Conservation (phyloP, 2,888 invertebrate species). For the Eugnorisma glareosa region DNA sequence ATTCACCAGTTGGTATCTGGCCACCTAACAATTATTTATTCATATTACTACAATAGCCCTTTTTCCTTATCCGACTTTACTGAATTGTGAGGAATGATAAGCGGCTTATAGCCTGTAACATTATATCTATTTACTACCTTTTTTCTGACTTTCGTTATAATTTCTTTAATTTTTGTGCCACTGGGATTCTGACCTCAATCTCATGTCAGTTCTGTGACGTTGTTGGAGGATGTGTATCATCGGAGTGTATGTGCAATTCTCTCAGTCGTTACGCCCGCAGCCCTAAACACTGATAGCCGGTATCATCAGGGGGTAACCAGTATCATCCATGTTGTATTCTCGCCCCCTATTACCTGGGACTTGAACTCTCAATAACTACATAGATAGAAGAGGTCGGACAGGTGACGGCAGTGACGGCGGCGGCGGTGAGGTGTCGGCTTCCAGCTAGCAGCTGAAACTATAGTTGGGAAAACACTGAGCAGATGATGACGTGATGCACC, state of each 20-base stretch:
- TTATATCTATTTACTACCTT: not conserved
- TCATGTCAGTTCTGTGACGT: not conserved
- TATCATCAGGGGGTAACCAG: not conserved
- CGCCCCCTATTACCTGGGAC: not conserved
- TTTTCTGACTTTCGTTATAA: not conserved
- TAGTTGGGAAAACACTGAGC: not conserved
- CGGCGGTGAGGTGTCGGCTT: too few relatives aligned
- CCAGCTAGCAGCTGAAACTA: too few relatives aligned
- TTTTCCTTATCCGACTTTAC: not conserved
- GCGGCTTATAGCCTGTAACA: not conserved
- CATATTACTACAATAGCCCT: not conserved
- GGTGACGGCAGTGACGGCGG: too few relatives aligned
- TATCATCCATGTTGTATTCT: not conserved
- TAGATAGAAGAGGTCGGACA: too few relatives aligned
- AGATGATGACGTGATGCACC: not conserved
- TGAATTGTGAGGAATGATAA: conserved; percentile 6
- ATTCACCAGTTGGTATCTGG: not conserved
- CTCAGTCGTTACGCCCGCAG: not conserved
- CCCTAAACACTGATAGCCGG: not conserved
- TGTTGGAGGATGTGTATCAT: too few relatives aligned
- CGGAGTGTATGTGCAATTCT: not conserved
- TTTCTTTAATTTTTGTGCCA: not conserved
- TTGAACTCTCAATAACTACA: too few relatives aligned
- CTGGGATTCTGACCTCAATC: not conserved
- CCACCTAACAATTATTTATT: not conserved